phyloP scores from a whole-genome alignment of 1,140 invertebrate species.

The Camponotus pennsylvanicus region DNA sequence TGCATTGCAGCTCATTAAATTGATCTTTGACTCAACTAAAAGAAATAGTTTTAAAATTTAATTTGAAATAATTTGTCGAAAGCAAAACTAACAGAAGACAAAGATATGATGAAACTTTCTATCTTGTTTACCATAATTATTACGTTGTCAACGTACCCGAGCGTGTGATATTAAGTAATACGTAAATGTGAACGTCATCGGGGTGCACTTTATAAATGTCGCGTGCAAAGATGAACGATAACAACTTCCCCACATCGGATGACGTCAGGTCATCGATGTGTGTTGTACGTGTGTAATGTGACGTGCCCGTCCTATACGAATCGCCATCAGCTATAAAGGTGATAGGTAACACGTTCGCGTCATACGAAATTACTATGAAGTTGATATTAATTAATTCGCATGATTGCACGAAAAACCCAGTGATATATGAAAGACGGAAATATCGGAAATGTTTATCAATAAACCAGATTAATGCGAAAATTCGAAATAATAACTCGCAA shows the following conservation, averaged over 20 bases:
- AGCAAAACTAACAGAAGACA: background rate
- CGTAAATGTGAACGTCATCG: conserved; percentile 42
- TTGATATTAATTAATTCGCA: conserved; percentile 60
- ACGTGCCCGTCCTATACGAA: conserved; percentile 52
- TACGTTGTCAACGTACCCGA: conserved; percentile 29
- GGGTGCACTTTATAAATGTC: conserved; percentile 42
- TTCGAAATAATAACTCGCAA: background rate
- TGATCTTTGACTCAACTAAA: background rate
- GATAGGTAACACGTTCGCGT: conserved; percentile 64
- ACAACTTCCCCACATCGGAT: conserved; percentile 42
- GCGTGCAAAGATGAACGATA: conserved; percentile 61
- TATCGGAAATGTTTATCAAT: conserved; percentile 32
- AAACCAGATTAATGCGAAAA: background rate
- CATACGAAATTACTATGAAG: conserved; percentile 55
- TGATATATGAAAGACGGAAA: conserved; percentile 2
- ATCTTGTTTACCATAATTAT: conserved; percentile 9
- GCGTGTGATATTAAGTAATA: conserved; percentile 54
- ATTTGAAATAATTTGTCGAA: conserved; percentile 5
- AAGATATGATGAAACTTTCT: background rate
- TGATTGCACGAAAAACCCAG: background rate
- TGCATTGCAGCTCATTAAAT: background rate
- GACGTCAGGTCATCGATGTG: conserved; percentile 45
- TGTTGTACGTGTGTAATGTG: conserved; percentile 40
- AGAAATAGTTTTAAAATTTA: background rate
- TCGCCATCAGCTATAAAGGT: conserved; percentile 37